These are phyloP conservation scores for Brachyhypopomus occidentalis DNA, from an alignment of 2,113 vertebrate species.

Conservation along the genomic window DNA sequence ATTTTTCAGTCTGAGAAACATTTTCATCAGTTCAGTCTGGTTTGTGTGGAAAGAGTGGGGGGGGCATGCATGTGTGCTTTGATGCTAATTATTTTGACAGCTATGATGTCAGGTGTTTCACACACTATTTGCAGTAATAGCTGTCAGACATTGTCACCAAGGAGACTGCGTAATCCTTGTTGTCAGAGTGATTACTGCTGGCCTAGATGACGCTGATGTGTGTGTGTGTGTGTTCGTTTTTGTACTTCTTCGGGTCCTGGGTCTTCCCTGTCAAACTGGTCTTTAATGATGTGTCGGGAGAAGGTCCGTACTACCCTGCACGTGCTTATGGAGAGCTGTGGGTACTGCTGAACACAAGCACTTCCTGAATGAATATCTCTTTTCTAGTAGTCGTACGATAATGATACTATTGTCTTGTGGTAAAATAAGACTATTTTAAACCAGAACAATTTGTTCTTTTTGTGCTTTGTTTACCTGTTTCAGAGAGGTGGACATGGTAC, in stretches of 20 bases:
- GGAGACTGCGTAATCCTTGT: slow-evolving; percentile 5
- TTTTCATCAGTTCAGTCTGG: neutral
- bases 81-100: slow-evolving; percentile 24
- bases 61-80: neutral
- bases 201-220: neutral
- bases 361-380: neutral
- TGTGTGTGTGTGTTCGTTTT: neutral
- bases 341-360: neutral
- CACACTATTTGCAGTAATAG: slow-evolving; percentile 6
- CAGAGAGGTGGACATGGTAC: neutral
- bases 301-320: slow-evolving; percentile 1
- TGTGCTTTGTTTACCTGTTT: too few relatives aligned
- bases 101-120: slow-evolving; percentile 37
- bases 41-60: neutral
- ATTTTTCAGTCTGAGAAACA: neutral
- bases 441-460: too few relatives aligned
- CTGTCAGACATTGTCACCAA: neutral
- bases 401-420: too few relatives aligned
- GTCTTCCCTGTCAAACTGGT: slow-evolving; percentile 2
- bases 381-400: too few relatives aligned
- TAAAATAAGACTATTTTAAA: too few relatives aligned
- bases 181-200: slow-evolving; percentile 29
- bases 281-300: slow-evolving; percentile 15
- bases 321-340: neutral
- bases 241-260: neutral